Conservation (phyloP, 1,140 invertebrate species). For the Hyles vespertilio region DNA sequence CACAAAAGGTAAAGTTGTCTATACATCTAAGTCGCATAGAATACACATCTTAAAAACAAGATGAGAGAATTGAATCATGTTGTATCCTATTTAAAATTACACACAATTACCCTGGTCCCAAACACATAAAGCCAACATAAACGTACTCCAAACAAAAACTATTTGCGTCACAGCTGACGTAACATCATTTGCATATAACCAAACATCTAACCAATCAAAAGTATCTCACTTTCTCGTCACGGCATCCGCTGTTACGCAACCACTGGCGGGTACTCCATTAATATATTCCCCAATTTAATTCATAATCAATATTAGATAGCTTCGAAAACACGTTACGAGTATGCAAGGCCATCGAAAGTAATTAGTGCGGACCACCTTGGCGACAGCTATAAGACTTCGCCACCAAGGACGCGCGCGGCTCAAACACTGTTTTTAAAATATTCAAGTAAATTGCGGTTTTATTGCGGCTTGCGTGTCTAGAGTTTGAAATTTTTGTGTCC, state of each 20-base stretch:
- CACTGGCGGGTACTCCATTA: slow-evolving; percentile 7
- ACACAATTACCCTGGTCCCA: no score
- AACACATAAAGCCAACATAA: no score
- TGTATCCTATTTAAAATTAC: no score
- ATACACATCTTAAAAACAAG: no score
- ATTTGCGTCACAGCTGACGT: slow-evolving; percentile 3
- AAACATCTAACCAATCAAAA: slow-evolving; percentile 28
- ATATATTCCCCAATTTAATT: slow-evolving; percentile 30
- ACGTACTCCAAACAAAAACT: no score
- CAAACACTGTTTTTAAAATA: slow-evolving; percentile 16
- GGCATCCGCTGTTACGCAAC: slow-evolving; percentile 21
- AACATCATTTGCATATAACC: slow-evolving; percentile 18
- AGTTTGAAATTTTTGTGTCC: background rate
- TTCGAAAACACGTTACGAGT: slow-evolving; percentile 21
- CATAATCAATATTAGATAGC: slow-evolving; percentile 31
- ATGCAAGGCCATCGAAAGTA: slow-evolving; percentile 42
- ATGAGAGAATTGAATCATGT: no score
- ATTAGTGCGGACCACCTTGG: slow-evolving; percentile 49
- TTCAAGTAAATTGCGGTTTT: slow-evolving; percentile 33
- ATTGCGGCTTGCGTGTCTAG: background rate
- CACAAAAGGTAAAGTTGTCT: no score
- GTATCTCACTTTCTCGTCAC: slow-evolving; percentile 26
- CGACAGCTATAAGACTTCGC: slow-evolving; percentile 50
- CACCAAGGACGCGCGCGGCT: slow-evolving; percentile 31
- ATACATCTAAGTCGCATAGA: no score